phyloP scores from a whole-genome alignment of 2,797 vertebrate genomes.

The Paguma larvata region DNA sequence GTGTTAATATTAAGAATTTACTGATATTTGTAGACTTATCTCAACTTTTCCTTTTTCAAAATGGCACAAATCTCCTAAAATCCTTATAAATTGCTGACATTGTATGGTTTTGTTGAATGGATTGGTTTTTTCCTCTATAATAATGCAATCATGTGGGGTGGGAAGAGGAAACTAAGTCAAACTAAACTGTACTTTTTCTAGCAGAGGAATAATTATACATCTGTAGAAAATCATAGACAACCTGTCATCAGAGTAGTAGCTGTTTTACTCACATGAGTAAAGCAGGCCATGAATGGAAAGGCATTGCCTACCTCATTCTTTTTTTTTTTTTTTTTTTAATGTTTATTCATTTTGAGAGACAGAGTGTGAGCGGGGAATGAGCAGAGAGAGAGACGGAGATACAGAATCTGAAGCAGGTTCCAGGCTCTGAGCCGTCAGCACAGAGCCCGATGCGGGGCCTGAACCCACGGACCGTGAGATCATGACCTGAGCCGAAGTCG shows the following conservation, averaged over 20 bases:
- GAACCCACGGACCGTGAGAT: too few species aligned
- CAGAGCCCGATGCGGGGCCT: too few species aligned
- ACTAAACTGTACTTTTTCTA: neutral
- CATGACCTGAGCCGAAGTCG: too few species aligned
- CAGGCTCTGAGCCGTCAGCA: too few species aligned
- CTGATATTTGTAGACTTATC: neutral
- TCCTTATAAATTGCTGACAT: neutral
- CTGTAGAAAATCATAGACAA: neutral
- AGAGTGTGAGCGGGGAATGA: too few species aligned
- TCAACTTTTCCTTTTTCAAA: conserved; percentile 7
- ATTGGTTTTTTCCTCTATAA: neutral
- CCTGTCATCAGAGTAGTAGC: neutral
- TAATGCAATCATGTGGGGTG: neutral
- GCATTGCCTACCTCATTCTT: neutral
- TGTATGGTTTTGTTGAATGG: neutral
- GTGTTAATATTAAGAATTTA: conserved; percentile 1
- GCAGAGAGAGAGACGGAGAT: too few species aligned
- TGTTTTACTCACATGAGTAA: neutral
- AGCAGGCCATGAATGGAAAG: neutral
- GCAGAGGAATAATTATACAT: neutral
- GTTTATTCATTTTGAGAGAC: too few species aligned
- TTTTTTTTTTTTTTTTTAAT: neutral
- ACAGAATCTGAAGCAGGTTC: too few species aligned
- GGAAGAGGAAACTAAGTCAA: neutral
- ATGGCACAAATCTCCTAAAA: neutral